Base-by-base conservation (phyloP, 35 echinoderm and acorn worm genomes). In the Hemicentrotus pulcherrimus region DNA sequence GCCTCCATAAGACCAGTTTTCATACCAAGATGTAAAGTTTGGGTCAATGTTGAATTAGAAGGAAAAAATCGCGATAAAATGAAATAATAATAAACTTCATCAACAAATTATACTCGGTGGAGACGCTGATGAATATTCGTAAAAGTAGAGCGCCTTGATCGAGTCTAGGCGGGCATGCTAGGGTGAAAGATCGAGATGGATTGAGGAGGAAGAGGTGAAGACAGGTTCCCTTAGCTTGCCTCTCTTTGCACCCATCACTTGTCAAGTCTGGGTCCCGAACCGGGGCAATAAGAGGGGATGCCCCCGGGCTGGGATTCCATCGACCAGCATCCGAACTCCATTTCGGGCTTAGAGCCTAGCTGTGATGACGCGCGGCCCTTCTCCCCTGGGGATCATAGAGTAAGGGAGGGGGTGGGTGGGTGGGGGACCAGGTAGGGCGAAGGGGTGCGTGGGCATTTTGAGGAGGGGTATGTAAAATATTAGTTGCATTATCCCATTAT, bases 241-340 rank as follows among this genome's bases (percentile, higher is more conserved):
- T 90, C 88, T 90, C 88, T 90, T 90, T 93, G 48, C 91, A 93
- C 91, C 91, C 91, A 31, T 93, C 91, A 93, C 91, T 93, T 93
- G 91, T 93, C 91, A 93, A 93, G 91, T 93, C 91, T 93, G 48
- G 91, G 91, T 93, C 45, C 91, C 48, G 48, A 93, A 47, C 91
- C 46, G 91, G 91, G 91, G 46, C 45, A 50, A 58, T 31, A 58
- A 93, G 91, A 93, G 48, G 48, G 48, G 91, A 93, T 50, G 91
- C 91, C 91, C 91, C 91, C 46, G 48, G 48, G 91, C 46, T 31
- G 46, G 91, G 91, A 93, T 93, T 93, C 91, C 91, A 48, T 47
- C 91, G 48, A 58, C 46, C 46, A 31, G 91, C 48, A 93, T 47
- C 91, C 91, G 46, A 93, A 93, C 91, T 90, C 91, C 91, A 93